Conservation (phyloP, 2,113 vertebrate species). For the Psammodynastes pulverulentus region DNA sequence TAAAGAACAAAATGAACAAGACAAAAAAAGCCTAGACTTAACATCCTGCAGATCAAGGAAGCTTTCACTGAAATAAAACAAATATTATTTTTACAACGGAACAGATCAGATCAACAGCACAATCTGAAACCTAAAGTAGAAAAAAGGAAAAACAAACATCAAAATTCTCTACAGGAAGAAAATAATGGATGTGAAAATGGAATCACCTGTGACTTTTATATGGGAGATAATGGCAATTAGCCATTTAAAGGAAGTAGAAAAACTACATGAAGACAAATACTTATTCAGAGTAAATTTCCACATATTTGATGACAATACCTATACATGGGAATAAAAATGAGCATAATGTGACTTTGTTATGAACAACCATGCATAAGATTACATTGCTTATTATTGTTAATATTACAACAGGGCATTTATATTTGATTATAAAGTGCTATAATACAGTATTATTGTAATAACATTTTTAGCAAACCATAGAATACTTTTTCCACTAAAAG, state of each 20-base stretch:
- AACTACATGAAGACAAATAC: neutral
- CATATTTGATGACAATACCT: neutral
- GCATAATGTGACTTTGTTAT: neutral
- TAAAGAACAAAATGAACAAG: constrained; percentile 9
- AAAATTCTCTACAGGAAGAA: neutral
- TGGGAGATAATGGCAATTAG: neutral
- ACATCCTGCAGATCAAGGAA: neutral
- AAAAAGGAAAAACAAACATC: neutral
- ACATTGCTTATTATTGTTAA: neutral
- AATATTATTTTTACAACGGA: neutral
- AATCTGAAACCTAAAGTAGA: neutral
- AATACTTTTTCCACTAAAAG: neutral
- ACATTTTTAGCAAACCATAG: neutral
- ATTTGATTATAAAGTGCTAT: neutral
- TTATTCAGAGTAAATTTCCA: neutral
- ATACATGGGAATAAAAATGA: neutral
- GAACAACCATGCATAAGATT: neutral
- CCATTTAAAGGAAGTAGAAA: neutral
- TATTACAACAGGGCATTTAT: neutral
- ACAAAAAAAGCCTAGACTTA: neutral
- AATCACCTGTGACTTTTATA: neutral
- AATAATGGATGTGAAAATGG: neutral
- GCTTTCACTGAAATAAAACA: neutral
- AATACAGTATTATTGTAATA: neutral
- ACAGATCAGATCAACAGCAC: neutral